phyloP scores from a whole-genome alignment of 2,113 vertebrate genomes.

The Xenopus tropicalis region DNA sequence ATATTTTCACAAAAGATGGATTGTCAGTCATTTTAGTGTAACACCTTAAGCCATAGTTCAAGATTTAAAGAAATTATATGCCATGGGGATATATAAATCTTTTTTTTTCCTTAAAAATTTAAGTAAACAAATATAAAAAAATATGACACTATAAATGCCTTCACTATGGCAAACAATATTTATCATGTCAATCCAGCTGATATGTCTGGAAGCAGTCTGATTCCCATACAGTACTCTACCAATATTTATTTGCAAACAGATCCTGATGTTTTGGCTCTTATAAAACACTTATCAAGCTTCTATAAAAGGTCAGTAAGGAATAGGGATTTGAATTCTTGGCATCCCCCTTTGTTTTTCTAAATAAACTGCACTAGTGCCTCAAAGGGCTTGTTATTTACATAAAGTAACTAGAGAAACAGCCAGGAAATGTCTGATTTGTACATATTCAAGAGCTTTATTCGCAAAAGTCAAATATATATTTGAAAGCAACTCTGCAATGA shows the following conservation, averaged over 20 bases:
- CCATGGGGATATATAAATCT: not conserved
- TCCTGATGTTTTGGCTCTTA: conserved; percentile 22
- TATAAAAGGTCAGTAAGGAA: conserved; percentile 12
- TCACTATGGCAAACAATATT: conserved; percentile 13
- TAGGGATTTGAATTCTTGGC: no score
- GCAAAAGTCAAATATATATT: no score
- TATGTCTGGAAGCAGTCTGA: conserved; percentile 14
- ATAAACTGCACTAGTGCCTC: no score
- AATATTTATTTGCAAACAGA: conserved; percentile 24
- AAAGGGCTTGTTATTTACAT: no score
- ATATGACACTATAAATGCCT: conserved; percentile 12
- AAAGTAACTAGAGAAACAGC: no score
- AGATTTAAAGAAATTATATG: not conserved
- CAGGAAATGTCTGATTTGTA: no score
- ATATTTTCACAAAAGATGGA: not conserved
- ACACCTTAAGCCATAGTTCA: not conserved
- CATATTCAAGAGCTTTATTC: no score
- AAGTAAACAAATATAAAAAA: conserved; percentile 11
- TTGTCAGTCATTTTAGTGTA: conserved; percentile 5
- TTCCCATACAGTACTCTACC: not conserved
- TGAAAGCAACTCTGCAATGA: no score
- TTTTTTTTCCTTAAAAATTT: not conserved
- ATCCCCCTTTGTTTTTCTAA: no score
- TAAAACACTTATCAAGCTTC: conserved; percentile 3
- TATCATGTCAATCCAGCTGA: conserved; percentile 26